Evolutionary conservation across 2,797 vertebrate species (phyloP).

Genomic region (Poecilia picta): DNA sequence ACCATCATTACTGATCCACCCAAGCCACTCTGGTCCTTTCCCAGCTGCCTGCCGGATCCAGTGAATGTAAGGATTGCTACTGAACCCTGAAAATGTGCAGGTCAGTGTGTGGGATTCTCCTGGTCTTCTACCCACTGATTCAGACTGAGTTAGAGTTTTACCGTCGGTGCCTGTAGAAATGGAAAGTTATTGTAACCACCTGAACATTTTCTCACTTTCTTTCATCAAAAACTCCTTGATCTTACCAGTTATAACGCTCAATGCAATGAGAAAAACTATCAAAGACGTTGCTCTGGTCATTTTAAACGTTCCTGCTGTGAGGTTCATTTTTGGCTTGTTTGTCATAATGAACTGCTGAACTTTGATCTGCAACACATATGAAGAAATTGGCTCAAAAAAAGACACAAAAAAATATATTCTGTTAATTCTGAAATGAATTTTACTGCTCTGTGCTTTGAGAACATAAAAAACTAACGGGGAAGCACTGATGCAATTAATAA

Average conservation of each 20-base stretch:
- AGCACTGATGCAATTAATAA: neutral
- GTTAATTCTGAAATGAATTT: neutral
- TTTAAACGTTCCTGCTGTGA: neutral
- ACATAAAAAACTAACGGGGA: neutral
- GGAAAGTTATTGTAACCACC: neutral
- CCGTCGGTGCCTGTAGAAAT: conserved; percentile 21
- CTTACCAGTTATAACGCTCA: neutral
- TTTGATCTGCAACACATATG: neutral
- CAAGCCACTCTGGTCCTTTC: neutral
- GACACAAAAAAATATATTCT: too few relatives aligned
- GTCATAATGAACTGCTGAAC: neutral
- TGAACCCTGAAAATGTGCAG: neutral
- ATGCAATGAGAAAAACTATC: neutral
- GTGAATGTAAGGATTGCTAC: neutral
- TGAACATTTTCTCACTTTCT: neutral
- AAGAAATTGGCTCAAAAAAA: neutral
- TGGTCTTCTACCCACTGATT: conserved; percentile 19
- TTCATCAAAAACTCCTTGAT: neutral
- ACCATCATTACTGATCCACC: neutral
- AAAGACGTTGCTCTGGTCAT: neutral
- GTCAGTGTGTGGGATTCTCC: conserved; percentile 17
- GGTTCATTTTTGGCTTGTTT: neutral
- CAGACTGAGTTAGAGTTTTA: conserved; percentile 30
- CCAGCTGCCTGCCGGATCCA: neutral
- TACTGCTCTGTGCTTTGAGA: neutral